Conservation (phyloP, 2,113 vertebrate species). For the Fukomys damarensis region DNA sequence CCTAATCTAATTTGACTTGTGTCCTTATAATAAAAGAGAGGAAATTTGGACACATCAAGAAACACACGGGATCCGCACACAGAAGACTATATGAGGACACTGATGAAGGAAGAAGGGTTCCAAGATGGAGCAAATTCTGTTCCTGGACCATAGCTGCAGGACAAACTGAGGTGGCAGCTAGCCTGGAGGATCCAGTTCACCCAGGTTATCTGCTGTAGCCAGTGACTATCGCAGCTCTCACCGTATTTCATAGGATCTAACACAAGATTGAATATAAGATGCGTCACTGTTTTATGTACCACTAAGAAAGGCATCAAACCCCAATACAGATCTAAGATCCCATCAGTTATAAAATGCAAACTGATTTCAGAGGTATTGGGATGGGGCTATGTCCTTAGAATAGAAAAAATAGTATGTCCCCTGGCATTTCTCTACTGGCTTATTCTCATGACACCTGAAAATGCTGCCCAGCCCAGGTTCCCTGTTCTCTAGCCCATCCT, state of each 20-base stretch:
- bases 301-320: neutral
- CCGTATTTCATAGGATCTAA: neutral
- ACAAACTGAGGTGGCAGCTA: neutral
- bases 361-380: neutral
- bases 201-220: neutral
- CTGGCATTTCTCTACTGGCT: neutral
- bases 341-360: no score
- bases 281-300: neutral
- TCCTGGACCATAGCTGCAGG: neutral
- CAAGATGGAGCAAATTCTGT: neutral
- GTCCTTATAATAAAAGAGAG: neutral
- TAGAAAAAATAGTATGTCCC: neutral
- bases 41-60: neutral
- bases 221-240: fast-evolving
- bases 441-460: neutral
- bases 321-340: neutral
- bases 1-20: neutral
- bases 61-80: neutral
- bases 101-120: neutral
- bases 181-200: neutral
- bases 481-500: no score
- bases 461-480: neutral
- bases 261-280: neutral
- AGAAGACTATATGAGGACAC: neutral
- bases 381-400: neutral